Conservation (phyloP, 2,888 invertebrate species). For the Cheilosia vernalis region DNA sequence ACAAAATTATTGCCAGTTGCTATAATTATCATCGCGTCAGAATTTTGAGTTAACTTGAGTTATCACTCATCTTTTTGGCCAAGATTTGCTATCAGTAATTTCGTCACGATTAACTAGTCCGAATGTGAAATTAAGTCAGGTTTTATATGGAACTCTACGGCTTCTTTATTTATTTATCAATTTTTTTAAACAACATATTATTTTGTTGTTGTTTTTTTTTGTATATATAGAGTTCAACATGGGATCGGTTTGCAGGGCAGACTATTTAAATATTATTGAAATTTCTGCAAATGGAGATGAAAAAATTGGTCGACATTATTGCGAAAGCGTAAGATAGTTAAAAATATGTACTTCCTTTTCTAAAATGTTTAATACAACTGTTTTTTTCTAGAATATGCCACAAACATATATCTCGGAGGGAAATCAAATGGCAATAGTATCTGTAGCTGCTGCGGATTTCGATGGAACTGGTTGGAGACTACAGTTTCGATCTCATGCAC, state of each 20-base stretch:
- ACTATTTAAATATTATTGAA: slow-evolving; percentile 87
- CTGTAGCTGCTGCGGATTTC: slow-evolving; percentile 87
- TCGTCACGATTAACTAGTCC: no score
- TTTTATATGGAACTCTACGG: background rate
- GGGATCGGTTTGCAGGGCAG: slow-evolving; percentile 86
- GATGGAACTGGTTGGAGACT: slow-evolving; percentile 88
- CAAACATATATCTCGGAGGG: slow-evolving; percentile 84
- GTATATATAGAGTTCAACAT: slow-evolving; percentile 85
- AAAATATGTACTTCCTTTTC: background rate
- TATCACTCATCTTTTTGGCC: no score
- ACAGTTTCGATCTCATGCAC: background rate
- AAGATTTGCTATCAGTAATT: no score
- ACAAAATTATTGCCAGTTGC: no score
- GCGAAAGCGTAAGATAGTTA: slow-evolving; percentile 78
- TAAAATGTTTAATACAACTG: background rate
- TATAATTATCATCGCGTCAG: no score
- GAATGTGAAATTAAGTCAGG: no score
- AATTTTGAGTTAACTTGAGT: no score
- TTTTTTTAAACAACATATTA: background rate
- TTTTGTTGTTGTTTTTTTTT: slow-evolving; percentile 76
- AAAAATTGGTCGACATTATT: slow-evolving; percentile 82
- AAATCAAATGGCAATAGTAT: slow-evolving; percentile 82
- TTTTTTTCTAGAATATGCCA: slow-evolving; percentile 83
- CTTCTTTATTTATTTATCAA: background rate
- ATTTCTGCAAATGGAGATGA: slow-evolving; percentile 80